A percentile compares a stretch with the other conserved stretches of the same genome.
Conservation (phyloP, 2,797 vertebrate species). For the Helostoma temminkii region DNA sequence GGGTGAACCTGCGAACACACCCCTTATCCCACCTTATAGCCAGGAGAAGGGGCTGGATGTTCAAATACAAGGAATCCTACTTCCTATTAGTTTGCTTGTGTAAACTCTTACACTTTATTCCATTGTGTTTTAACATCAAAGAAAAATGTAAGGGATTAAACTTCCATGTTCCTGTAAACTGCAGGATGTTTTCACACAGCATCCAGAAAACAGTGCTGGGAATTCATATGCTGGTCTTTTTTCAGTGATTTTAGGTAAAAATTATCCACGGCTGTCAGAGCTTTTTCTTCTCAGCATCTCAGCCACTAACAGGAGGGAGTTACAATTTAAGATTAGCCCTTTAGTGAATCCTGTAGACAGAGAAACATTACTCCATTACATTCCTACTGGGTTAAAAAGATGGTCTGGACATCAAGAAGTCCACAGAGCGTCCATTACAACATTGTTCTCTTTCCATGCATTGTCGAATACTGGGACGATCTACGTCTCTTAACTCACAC, state of each 20-base stretch:
- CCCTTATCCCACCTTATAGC: constrained; percentile 81
- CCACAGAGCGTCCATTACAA: neutral
- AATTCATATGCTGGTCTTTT: neutral
- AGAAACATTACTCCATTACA: constrained; percentile 2
- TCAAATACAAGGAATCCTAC: neutral
- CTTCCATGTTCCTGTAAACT: neutral
- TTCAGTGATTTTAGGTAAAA: neutral
- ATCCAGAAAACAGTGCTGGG: neutral
- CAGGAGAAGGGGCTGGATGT: constrained; percentile 40
- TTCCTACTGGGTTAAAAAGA: neutral
- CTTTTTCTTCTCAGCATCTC: neutral
- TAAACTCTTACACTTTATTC: constrained; percentile 29
- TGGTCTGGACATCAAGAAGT: neutral
- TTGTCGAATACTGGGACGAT: neutral
- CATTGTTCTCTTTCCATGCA: neutral
- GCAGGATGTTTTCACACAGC: neutral
- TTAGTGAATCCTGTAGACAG: neutral
- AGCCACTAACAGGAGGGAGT: neutral
- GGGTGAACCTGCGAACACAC: constrained; percentile 76
- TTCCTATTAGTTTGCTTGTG: neutral
- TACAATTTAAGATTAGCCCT: neutral
- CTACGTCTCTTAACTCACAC: neutral
- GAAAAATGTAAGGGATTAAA: neutral
- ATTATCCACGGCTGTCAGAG: constrained; percentile 1
- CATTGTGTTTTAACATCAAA: constrained; percentile 12